Base-by-base conservation (phyloP, 2,797 vertebrate species). In the Danio albolineatus region DNA sequence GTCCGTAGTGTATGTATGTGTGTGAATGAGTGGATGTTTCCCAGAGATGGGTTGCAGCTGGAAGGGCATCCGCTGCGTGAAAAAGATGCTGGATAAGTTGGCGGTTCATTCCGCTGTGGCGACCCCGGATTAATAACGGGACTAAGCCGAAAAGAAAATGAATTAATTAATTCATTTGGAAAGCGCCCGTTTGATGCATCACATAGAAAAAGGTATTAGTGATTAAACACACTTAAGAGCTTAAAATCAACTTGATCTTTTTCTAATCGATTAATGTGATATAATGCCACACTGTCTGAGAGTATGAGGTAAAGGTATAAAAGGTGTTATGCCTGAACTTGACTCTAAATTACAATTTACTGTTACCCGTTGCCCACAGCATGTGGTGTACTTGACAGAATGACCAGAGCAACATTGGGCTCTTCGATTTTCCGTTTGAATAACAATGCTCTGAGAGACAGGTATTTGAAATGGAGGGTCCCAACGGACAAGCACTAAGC, bases 361-460 rank as follows among this genome's bases (percentile, higher is more conserved):
- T 57, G 60, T 75, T 77, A 78, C 71, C 61, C 67, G 46, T 77
- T 41, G 49, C 73, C 69, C 65, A 69, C 66, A 76, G 39, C 73
- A 62, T 67, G 65, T 61, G 61, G 56, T 71, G 70, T 38, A 70
- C 73, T 81, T 76, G 76, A 76, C 75, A 80, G 82, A 82, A 77
- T 71, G 72, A 56, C 75, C 69, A 44, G 59, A 54, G 54, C 79
- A 76, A 70, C 65, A 66, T 59, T 62, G 62, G 76, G 16, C 62
- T 17, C 51, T 87, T 85, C 76, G 84, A 86, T 87, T 87, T 84
- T 81, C 80, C 81, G 75, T 74, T 81, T 54, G 80, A 80, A 84
- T 84, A 86, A 83, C 86, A 81, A 80, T 79, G 77, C 83, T 74
- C 48, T 46, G 65, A 80, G 73, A 82, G 85, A 82, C 82, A 85